Percentiles rank a stretch among this genome's conserved stretches.
Conservation (phyloP, 2,113 vertebrate species). For the Paramormyrops kingsleyae region DNA sequence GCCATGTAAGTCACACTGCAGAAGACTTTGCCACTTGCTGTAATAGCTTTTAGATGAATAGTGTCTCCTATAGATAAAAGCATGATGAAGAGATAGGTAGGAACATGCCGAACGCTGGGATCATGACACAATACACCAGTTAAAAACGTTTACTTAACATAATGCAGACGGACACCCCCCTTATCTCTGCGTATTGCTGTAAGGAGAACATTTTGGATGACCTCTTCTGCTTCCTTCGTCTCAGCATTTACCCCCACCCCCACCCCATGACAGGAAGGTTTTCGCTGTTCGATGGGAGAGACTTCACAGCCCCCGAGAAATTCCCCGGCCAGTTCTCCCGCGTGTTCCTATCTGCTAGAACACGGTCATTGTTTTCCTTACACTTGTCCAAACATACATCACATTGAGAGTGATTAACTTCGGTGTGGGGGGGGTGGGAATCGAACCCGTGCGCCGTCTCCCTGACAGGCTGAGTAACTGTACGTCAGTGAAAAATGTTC, state of each 20-base stretch:
- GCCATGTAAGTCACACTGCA: neutral
- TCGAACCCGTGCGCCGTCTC: neutral
- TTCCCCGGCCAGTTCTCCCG: neutral
- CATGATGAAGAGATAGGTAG: neutral
- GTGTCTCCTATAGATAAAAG: neutral
- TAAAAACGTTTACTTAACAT: constrained; percentile 1
- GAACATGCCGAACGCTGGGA: neutral
- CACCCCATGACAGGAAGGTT: neutral
- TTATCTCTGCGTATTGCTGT: neutral
- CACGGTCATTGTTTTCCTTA: constrained; percentile 20
- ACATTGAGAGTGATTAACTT: constrained; percentile 25
- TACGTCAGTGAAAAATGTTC: constrained; percentile 19
- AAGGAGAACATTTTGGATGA: neutral
- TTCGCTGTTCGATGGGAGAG: constrained; percentile 12
- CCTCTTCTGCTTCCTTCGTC: neutral
- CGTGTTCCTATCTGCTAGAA: constrained; percentile 19
- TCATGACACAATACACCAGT: neutral
- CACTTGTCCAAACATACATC: constrained; percentile 32
- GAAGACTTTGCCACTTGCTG: neutral
- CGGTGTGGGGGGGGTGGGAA: constrained; percentile 1
- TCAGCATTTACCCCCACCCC: neutral
- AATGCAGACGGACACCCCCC: neutral
- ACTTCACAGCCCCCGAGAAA: constrained; percentile 27
- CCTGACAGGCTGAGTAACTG: constrained; percentile 14
- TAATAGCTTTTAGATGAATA: constrained; percentile 1